These are phyloP conservation scores for Corydoras sp. DNA, from an alignment of 2,113 vertebrate species.

Conservation along the genomic window DNA sequence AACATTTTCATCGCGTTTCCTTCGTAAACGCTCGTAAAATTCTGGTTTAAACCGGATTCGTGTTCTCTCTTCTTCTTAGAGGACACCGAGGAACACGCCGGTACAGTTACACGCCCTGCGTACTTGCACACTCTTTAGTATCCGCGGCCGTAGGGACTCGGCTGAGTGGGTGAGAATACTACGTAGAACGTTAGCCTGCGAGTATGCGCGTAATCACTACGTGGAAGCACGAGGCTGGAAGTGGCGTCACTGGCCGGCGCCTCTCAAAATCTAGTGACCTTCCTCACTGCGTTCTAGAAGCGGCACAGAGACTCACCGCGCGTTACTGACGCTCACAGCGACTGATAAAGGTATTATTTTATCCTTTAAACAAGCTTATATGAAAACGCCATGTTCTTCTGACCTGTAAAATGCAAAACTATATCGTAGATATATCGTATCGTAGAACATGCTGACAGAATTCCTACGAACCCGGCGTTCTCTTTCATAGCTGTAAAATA, in stretches of 20 bases:
- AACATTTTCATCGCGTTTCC: neutral
- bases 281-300: slow-evolving; percentile 18
- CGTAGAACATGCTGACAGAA: too few relatives aligned
- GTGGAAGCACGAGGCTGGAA: neutral
- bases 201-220: neutral
- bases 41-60: neutral
- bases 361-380: too few relatives aligned
- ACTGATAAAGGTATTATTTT: too few relatives aligned
- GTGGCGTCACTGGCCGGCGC: slow-evolving; percentile 31
- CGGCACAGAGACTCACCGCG: too few relatives aligned
- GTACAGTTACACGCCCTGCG: neutral
- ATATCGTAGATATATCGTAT: too few relatives aligned
- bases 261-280: slow-evolving; percentile 42
- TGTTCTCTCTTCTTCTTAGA: neutral
- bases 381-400: too few relatives aligned
- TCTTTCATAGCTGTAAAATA: too few relatives aligned
- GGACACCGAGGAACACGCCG: neutral
- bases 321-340: neutral
- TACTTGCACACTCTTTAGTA: slow-evolving; percentile 2
- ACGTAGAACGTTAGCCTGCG: neutral
- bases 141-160: too few relatives aligned
- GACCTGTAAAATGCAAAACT: too few relatives aligned
- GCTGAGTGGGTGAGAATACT: neutral
- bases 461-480: too few relatives aligned
- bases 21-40: neutral